Evolutionary conservation across 37 sponge, comb jelly and placozoan genomes (phyloP), one percentile per base, ranked within the genome.

Genomic region (Geodia barretti): DNA sequence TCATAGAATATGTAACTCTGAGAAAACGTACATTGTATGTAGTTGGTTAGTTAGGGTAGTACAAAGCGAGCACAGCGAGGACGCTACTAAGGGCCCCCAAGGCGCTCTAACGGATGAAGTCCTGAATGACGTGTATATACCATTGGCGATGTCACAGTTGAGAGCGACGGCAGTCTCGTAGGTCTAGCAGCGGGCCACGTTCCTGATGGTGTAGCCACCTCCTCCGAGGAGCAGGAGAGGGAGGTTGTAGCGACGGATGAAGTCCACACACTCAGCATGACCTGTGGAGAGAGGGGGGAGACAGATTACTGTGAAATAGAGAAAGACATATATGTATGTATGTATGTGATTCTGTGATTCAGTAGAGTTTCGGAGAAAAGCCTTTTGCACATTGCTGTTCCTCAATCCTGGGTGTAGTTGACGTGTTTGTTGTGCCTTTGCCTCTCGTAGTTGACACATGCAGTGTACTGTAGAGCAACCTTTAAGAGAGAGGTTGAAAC

Each of bases 121-220:
- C n/a, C n/a, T 5, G 20, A 0, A 25, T 39, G 71, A 84, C 77
- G n/a, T n/a, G n/a, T n/a, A n/a, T n/a, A n/a, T 59, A 98, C 99
- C 97, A 83, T 98, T 98, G 35, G 95, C 89, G 28, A 98, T 87
- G 31, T 95, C 99, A 84, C 90, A 90, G 74, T 91, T 89, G 17
- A 98, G 93, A 4, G 99, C 99, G 23, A 86, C 80, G 4, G 99
- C 89, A 20, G 99, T 98, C 71, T 98, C 99, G 29, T 91, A 93
- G 63, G 99, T 96, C 99, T 97, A 98, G 78, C 99, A 98, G 24
- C 99, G 72, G 25, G 99, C 99, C 36, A 98, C 99, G 71, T 98
- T 98, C 35, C 99, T 80, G 59, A 98, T 98, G 32, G 99, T 98
- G 91, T 98, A 98, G 20, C 99, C 99, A 25, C 99, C 99, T 65